phyloP scores from a whole-genome alignment of 2,797 vertebrate species.

The Passerculus sandwichensis region DNA sequence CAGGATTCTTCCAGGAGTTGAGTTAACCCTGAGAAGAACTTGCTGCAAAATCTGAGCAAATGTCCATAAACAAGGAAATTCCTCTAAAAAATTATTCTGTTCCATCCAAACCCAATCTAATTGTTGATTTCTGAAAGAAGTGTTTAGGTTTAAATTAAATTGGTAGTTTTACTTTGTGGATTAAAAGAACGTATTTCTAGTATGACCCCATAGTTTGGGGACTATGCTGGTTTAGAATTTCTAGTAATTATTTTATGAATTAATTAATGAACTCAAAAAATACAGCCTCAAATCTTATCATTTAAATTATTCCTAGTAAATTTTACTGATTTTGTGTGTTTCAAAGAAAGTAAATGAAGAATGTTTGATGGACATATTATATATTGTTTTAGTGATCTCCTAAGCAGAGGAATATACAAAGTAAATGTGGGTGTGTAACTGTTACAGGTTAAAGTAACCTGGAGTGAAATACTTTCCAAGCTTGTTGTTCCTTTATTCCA shows the following conservation, averaged over 20 bases:
- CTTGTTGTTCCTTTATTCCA: neutral
- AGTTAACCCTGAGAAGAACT: neutral
- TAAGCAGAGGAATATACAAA: neutral
- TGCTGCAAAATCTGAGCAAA: conserved; percentile 9
- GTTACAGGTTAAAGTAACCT: neutral
- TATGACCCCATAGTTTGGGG: neutral
- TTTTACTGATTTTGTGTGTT: neutral
- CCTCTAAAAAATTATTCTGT: neutral
- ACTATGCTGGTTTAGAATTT: neutral
- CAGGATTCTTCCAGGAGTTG: conserved; percentile 4
- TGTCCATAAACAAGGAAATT: neutral
- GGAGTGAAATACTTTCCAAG: neutral
- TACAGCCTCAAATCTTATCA: neutral
- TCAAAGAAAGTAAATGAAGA: neutral
- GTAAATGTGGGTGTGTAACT: neutral
- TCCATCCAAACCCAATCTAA: neutral
- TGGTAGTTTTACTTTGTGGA: neutral
- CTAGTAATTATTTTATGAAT: neutral
- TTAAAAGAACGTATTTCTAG: neutral
- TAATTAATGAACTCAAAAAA: neutral
- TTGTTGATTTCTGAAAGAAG: neutral
- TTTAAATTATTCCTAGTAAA: neutral
- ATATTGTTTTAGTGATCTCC: neutral
- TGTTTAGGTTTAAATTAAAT: neutral
- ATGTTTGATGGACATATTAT: neutral